A percentile compares a stretch with the other conserved stretches of the same genome.
Evolutionary conservation across 2,113 vertebrate genomes (phyloP).

Genomic region (Erpornis zantholeuca): DNA sequence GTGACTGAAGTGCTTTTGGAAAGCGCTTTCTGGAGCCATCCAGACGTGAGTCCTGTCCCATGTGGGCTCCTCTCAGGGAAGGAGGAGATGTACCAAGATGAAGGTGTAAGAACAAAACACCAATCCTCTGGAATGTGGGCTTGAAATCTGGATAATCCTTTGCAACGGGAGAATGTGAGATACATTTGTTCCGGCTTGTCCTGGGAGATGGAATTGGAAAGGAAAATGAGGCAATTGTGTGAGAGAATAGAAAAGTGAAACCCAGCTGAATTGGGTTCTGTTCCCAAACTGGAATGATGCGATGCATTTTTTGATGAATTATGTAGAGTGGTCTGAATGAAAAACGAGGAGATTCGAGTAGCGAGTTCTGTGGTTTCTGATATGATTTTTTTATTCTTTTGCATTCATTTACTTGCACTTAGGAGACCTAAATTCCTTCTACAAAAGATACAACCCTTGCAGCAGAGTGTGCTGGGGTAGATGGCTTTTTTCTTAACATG

Average conservation of each 20-base stretch:
- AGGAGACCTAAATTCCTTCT: background rate
- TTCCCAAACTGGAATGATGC: background rate
- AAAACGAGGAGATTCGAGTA: background rate
- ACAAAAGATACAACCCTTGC: background rate
- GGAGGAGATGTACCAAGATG: background rate
- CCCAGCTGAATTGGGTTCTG: background rate
- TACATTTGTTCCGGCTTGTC: background rate
- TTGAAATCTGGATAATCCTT: conserved; percentile 16
- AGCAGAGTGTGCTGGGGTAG: background rate
- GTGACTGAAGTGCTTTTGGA: accelerated
- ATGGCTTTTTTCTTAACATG: background rate
- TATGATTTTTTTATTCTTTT: background rate
- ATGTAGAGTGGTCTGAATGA: background rate
- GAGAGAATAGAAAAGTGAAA: background rate
- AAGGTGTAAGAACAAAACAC: background rate
- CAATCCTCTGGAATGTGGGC: background rate
- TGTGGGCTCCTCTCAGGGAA: background rate
- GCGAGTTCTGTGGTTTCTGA: background rate
- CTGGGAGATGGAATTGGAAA: background rate
- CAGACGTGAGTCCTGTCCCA: background rate
- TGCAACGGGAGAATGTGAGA: background rate
- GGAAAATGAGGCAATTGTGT: background rate
- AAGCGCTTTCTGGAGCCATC: background rate
- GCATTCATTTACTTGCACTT: background rate
- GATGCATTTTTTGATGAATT: background rate